These are phyloP conservation scores for Phylloscopus trochilus DNA, from an alignment of 2,113 vertebrate species.

Conservation along the genomic window DNA sequence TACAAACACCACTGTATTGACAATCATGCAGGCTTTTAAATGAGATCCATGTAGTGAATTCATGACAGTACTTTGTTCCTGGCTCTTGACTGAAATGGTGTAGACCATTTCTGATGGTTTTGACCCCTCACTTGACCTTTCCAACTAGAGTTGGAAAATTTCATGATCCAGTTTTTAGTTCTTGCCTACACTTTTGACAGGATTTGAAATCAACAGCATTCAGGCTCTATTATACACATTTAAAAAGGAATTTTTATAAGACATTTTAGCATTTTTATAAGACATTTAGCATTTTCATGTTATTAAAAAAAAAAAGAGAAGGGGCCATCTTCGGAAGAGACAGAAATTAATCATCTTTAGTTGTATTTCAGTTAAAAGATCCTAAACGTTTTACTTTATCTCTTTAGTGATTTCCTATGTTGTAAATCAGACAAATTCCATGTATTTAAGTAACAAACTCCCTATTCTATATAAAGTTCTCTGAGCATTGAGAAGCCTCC, in stretches of 20 bases:
- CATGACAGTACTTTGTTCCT: neutral
- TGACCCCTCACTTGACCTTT: neutral
- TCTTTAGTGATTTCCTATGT: neutral
- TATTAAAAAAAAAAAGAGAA: neutral
- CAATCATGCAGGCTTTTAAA: neutral
- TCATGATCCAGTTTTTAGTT: neutral
- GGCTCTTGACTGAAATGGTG: neutral
- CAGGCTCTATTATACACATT: neutral
- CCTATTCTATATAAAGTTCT: neutral
- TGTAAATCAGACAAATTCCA: neutral
- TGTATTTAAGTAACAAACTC: neutral
- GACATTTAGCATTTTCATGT: too few species aligned
- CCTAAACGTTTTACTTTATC: neutral
- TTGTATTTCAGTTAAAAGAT: neutral
- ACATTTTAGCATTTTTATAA: neutral
- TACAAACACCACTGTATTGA: neutral
- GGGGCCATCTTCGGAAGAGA: neutral
- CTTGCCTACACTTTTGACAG: neutral
- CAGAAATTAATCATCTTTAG: neutral
- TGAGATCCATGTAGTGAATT: neutral
- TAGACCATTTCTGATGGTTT: neutral
- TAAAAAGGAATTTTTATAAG: neutral
- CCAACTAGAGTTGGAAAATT: neutral
- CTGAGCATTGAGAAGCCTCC: neutral
- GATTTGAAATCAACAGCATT: neutral